phyloP scores from a whole-genome alignment of 2,113 vertebrate species.

The Zeus faber region DNA sequence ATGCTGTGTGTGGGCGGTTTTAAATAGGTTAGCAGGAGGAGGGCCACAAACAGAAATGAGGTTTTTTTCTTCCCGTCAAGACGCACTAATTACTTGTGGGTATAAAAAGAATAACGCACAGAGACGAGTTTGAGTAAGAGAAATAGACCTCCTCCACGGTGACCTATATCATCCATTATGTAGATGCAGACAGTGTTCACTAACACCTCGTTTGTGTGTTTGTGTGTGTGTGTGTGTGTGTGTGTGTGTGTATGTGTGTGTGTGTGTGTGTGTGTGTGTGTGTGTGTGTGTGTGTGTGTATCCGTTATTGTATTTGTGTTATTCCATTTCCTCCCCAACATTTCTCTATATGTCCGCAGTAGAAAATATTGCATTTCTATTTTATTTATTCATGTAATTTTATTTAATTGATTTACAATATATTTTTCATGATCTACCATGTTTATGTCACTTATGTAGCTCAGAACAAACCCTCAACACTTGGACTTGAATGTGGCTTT shows the following conservation, averaged over 20 bases:
- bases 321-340: too few relatives aligned
- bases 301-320: background rate
- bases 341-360: too few relatives aligned
- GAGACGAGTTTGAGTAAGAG: conserved; percentile 67
- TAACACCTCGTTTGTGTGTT: conserved; percentile 7
- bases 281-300: background rate
- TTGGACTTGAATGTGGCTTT: too few relatives aligned
- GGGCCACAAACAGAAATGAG: conserved; percentile 42
- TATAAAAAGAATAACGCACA: conserved; percentile 69
- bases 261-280: background rate
- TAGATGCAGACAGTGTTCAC: conserved; percentile 52
- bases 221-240: conserved; percentile 20
- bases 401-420: too few relatives aligned
- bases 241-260: background rate
- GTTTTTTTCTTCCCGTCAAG: conserved; percentile 46
- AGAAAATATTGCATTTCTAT: too few relatives aligned
- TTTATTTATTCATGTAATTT: too few relatives aligned
- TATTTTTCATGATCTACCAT: too few relatives aligned
- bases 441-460: too few relatives aligned
- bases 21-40: conserved; percentile 72
- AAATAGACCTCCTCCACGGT: conserved; percentile 69
- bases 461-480: too few relatives aligned
- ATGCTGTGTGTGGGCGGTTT: conserved; percentile 36
- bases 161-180: conserved; percentile 76
- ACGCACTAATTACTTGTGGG: conserved; percentile 69